Base-by-base conservation (phyloP, 2,113 vertebrate species). In the Lepus americanus region DNA sequence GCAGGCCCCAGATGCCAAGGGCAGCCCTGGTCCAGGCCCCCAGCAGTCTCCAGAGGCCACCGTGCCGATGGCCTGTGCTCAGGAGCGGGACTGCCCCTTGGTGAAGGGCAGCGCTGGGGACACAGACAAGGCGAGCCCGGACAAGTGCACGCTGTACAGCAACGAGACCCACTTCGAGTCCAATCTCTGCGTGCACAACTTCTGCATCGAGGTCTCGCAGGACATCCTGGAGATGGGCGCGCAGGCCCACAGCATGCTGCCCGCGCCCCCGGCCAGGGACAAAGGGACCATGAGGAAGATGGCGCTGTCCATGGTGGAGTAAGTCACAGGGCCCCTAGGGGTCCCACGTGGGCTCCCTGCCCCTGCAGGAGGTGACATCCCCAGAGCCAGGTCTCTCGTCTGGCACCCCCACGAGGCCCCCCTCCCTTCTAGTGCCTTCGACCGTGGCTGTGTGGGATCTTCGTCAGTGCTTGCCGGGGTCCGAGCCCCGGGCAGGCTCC, bases 1-100 rank as follows among this genome's bases (percentile, higher is more conserved):
- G 0, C 7, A 1, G 1, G 3, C 23, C 11, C 0, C 1, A 29
- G 10, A 27, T 2, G 13, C 5, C 20, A 83, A 96, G 9, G 12
- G 20, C 3, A 0, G 4, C 39, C 12, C 5, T 0, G 27, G 27
- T 29, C 11, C 0, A 0, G 36, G 31, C 3, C 0, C 0, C 1
- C 1, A 0, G 59, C 72, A 3, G 31, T 27, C 84, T 4, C 5
- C 0, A 14, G 73, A 80, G 39, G 10, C 87, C 0, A 0, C 1
- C 0, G 1, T 2, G 9, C 25, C 0, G 10, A 5, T 2, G 85
- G 64, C n/a, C 33, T 7, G 49, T 64, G 2, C 8, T 2, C 84
- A 1, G 23, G 72, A 9, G 29, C 1, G 1, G 63, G 69, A 22
- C 29, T 36, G 14, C 3, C 0, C 5, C 0, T 66, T 66, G 0